These are phyloP conservation scores for Lycopodina hypogea DNA, from an alignment of 37 sponge, comb jelly and placozoan species.

Conservation along the genomic window DNA sequence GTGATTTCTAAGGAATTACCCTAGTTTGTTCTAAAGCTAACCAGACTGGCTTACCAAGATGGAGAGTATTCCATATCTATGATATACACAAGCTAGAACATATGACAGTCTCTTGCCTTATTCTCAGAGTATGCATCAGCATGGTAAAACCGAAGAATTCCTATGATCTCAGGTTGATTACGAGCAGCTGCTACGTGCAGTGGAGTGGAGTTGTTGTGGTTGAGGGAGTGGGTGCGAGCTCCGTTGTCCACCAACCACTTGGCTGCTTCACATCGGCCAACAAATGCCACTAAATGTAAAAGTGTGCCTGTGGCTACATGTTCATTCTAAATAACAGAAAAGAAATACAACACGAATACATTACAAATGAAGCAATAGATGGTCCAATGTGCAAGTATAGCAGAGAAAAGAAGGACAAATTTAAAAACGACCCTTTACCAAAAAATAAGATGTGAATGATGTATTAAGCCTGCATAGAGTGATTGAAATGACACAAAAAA, in stretches of 20 bases:
- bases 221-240: slow-evolving; percentile 20
- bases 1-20: no score
- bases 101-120: no score
- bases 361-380: no score
- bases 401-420: not conserved
- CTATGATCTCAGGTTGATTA: slow-evolving; percentile 33
- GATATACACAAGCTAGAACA: no score
- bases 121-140: slow-evolving; percentile 66
- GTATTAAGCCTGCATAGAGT: not conserved
- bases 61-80: no score
- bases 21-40: no score
- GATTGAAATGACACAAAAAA: no score
- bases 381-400: not conserved
- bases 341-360: not conserved
- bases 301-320: slow-evolving; percentile 45
- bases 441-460: not conserved
- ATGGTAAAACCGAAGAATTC: slow-evolving; percentile 54
- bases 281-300: slow-evolving; percentile 62
- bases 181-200: slow-evolving; percentile 60
- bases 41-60: no score
- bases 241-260: slow-evolving; percentile 66
- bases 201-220: slow-evolving; percentile 53
- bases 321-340: slow-evolving; percentile 16
- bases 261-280: slow-evolving; percentile 52
- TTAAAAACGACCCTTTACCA: not conserved